Evolutionary conservation across 2,888 invertebrate genomes (phyloP).

Genomic region (Pyrocoelia pectoralis): DNA sequence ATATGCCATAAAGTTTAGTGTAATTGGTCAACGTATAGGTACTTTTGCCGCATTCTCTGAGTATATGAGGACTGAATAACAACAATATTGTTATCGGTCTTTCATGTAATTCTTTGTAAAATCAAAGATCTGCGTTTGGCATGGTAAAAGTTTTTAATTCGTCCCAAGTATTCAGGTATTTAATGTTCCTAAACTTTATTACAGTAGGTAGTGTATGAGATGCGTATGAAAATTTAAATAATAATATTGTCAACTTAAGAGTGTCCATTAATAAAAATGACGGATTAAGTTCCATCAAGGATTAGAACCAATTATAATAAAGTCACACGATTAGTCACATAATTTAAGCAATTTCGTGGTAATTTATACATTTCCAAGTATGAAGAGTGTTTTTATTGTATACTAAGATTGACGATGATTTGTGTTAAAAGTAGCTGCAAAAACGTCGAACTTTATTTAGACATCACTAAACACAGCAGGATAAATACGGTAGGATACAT

Average conservation of each 20-base stretch:
- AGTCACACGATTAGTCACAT: conserved; percentile 2
- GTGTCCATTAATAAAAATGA: conserved; percentile 3
- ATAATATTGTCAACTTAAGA: not conserved
- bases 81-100: too few species aligned
- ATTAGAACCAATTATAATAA: not conserved
- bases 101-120: too few species aligned
- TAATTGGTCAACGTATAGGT: too few species aligned
- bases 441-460: not conserved
- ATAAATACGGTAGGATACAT: conserved; percentile 40
- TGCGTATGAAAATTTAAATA: too few species aligned
- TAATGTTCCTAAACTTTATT: too few species aligned
- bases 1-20: too few species aligned
- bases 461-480: conserved; percentile 33
- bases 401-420: not conserved
- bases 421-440: conserved; percentile 2
- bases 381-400: conserved; percentile 1
- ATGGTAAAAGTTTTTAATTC: too few species aligned
- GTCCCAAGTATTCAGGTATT: too few species aligned
- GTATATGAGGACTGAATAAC: too few species aligned
- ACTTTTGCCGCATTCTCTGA: too few species aligned
- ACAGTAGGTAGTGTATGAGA: too few species aligned
- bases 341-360: conserved; percentile 36
- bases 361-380: conserved; percentile 34
- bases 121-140: too few species aligned
- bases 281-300: not conserved